Evolutionary conservation across 1,140 invertebrate genomes (phyloP).

Genomic region (Periplaneta americana): DNA sequence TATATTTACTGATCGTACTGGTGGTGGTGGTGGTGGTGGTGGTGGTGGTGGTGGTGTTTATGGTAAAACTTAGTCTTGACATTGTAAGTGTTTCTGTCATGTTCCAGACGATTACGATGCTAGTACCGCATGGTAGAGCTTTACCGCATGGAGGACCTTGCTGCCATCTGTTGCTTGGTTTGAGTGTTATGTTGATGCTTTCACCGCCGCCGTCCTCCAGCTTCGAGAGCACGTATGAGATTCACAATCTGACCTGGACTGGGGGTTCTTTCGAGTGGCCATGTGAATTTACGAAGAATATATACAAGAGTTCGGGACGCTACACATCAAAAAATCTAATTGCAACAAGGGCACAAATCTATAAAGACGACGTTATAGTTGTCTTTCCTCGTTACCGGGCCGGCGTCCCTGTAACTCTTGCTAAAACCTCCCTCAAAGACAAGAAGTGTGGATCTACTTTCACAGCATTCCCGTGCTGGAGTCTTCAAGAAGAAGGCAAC

Average conservation of each 20-base stretch:
- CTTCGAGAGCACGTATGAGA: constrained; percentile 21
- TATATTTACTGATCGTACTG: too few species aligned
- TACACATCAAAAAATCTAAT: constrained; percentile 52
- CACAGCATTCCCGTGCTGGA: constrained; percentile 51
- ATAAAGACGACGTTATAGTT: constrained; percentile 45
- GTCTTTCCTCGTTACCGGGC: constrained; percentile 43
- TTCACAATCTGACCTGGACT: constrained; percentile 26
- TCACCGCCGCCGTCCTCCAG: background rate
- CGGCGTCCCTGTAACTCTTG: constrained; percentile 49
- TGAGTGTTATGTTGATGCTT: too few species aligned
- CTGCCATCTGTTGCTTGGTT: too few species aligned
- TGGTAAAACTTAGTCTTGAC: too few species aligned
- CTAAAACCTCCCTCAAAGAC: constrained; percentile 37
- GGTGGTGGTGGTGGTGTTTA: too few species aligned
- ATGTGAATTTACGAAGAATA: constrained; percentile 41
- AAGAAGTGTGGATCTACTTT: constrained; percentile 39
- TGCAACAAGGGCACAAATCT: constrained; percentile 47
- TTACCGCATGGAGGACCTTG: too few species aligned
- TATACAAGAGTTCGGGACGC: constrained; percentile 44
- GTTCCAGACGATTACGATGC: too few species aligned
- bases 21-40: too few species aligned
- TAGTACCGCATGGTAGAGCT: too few species aligned
- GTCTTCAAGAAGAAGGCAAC: constrained; percentile 50
- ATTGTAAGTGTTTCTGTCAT: too few species aligned
- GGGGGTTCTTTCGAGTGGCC: constrained; percentile 40